Base-by-base conservation (phyloP, 2,797 vertebrate genomes). In the Potorous gilbertii region DNA sequence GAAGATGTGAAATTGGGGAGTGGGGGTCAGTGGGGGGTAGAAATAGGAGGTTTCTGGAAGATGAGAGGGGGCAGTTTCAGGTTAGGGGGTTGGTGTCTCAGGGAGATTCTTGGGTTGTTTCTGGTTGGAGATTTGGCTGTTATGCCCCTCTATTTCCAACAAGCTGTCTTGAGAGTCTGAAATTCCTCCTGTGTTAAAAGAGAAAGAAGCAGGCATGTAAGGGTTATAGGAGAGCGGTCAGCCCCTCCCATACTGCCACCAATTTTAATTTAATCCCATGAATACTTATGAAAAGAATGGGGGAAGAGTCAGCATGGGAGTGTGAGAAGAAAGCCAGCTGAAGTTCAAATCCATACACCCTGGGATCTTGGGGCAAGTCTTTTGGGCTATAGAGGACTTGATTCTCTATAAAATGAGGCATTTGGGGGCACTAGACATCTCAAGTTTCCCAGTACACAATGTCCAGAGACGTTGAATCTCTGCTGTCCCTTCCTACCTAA, bases 131-230 rank as follows among this genome's bases (percentile, higher is more conserved):
- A 46, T n/a, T 46, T 12, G 31, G 54, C 55, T 24, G 31, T 14
- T 10, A 1, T 14, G 1, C 46, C 0, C 28, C 16, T 62, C n/a
- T 52, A 40, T 13, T 27, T 29, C 59, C 91, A 56, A 46, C 74
- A 81, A 81, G 21, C 40, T 24, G 74, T 8, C 74, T 81, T 46
- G 74, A 81, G 74, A 81, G 74, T 81, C 74, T 81, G 74, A 81
- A 46, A 55, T 55, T 55, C 90, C 5, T 14, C 94, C 97, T 98
- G 96, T 55, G n/a, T 94, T 90, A 91, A 96, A 90, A 97, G 62
- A 90, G 52, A 55, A 90, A 55, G 90, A 55, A 90, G 90, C 4
- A 2, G 52, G 50, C 29, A 4, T 54, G 52, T 29, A 46, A 90
- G 9, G 89, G 50, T 62, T 90, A 90, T 50, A 34, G 0, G 40